Percentiles rank a stretch among this genome's conserved stretches.
These are phyloP conservation scores for Ditula angustiorana DNA, from an alignment of 2,888 invertebrate species.

Conservation along the genomic window DNA sequence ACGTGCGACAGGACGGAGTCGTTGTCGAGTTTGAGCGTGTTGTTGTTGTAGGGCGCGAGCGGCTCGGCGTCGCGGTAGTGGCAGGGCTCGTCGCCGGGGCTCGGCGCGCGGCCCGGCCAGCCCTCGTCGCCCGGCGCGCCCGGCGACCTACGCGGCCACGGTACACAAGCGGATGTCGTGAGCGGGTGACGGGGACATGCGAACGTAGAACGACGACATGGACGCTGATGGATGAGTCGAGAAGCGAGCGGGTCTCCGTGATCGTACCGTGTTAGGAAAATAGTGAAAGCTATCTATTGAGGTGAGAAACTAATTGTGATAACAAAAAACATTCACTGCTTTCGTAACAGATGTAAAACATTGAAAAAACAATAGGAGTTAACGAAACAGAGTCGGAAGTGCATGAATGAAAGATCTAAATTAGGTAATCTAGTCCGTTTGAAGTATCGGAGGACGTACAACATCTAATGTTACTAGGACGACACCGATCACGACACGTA, in stretches of 20 bases:
- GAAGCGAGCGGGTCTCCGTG: constrained; percentile 62
- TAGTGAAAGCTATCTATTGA: constrained; percentile 30
- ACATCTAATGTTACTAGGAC: constrained; percentile 44
- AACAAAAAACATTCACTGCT: constrained; percentile 31
- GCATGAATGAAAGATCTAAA: constrained; percentile 22
- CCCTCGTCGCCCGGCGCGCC: constrained; percentile 53
- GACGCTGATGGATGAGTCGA: constrained; percentile 60
- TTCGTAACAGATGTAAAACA: constrained; percentile 25
- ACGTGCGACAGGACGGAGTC: constrained; percentile 52
- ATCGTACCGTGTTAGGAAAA: constrained; percentile 50
- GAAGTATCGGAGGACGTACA: constrained; percentile 21
- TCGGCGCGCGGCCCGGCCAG: constrained; percentile 57
- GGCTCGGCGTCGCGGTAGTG: constrained; percentile 55
- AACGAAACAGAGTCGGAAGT: constrained; percentile 22
- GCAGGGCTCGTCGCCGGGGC: constrained; percentile 66
- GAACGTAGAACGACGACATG: constrained; percentile 70
- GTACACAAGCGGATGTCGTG: constrained; percentile 82
- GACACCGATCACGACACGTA: constrained; percentile 64
- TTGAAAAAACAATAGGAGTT: constrained; percentile 18
- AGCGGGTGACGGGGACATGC: constrained; percentile 84
- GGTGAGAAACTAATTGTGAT: constrained; percentile 1
- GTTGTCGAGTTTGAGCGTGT: constrained; percentile 46
- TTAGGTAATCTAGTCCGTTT: constrained; percentile 5
- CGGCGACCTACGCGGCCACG: constrained; percentile 78
- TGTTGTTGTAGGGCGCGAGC: constrained; percentile 69